Percentiles rank a stretch among this genome's conserved stretches.
Evolutionary conservation across 2,113 vertebrate genomes (phyloP).

Genomic region (Channa maculata): DNA sequence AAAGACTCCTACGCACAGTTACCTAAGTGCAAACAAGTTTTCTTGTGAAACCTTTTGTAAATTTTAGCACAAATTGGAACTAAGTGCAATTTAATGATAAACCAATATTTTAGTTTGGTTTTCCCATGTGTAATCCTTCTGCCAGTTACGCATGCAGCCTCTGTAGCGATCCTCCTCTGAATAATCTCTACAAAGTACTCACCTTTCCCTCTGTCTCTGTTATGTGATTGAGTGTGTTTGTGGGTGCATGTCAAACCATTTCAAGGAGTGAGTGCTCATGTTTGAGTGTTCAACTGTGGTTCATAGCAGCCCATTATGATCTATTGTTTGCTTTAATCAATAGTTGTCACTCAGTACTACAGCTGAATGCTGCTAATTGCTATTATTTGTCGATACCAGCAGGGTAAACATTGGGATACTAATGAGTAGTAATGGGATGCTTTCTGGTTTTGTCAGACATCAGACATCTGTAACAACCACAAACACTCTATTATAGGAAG

Average conservation of each 20-base stretch:
- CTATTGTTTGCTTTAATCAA: constrained; percentile 75
- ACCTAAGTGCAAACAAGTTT: constrained; percentile 8
- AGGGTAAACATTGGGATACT: constrained; percentile 69
- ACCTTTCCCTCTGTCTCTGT: constrained; percentile 16
- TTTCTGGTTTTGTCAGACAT: constrained; percentile 65
- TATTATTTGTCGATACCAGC: constrained; percentile 71
- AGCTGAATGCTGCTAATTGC: constrained; percentile 72
- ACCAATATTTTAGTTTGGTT: constrained; percentile 50
- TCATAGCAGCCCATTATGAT: constrained; percentile 70
- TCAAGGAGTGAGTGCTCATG: constrained; percentile 35
- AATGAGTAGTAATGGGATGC: constrained; percentile 74
- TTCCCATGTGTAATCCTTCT: constrained; percentile 20
- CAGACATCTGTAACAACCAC: constrained; percentile 43
- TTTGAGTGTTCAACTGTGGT: constrained; percentile 58
- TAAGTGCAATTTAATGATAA: constrained; percentile 43
- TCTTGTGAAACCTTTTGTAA: constrained; percentile 22
- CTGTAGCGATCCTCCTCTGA: constrained; percentile 17
- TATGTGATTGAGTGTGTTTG: constrained; percentile 43
- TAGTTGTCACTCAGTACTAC: constrained; percentile 71
- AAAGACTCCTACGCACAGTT: constrained; percentile 23
- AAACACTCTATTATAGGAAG: constrained; percentile 42
- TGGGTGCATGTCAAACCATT: constrained; percentile 43
- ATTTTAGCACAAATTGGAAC: constrained; percentile 33
- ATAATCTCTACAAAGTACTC: constrained; percentile 38
- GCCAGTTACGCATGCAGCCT: constrained; percentile 11